phyloP scores from a whole-genome alignment of 2,797 vertebrate genomes.

The Erpetoichthys calabaricus region DNA sequence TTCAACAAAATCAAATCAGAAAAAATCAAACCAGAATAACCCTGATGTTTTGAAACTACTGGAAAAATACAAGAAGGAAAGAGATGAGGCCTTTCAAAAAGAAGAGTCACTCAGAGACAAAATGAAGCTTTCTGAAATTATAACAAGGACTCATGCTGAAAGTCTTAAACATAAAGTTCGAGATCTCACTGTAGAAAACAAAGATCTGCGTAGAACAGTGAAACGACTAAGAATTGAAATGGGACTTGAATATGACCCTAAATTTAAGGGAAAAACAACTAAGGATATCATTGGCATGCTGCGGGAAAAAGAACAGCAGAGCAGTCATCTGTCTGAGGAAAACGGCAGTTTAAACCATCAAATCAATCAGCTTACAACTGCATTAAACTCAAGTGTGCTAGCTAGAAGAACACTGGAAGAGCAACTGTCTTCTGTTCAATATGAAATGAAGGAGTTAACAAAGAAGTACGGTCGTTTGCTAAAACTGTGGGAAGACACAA shows the following conservation, averaged over 20 bases:
- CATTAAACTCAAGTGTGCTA: not conserved
- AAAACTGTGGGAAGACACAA: conserved; percentile 63
- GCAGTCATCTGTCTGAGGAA: conserved; percentile 44
- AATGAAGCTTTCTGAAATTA: conserved; percentile 43
- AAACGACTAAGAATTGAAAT: conserved; percentile 51
- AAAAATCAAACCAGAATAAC: conserved; percentile 16
- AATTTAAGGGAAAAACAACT: conserved; percentile 54
- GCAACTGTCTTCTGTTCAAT: conserved; percentile 49
- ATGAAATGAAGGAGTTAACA: conserved; percentile 64
- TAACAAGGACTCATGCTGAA: conserved; percentile 43
- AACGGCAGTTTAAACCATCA: conserved; percentile 41
- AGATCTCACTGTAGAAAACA: conserved; percentile 46
- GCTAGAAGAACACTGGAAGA: conserved; percentile 35
- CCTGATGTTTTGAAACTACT: conserved; percentile 54
- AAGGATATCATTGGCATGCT: conserved; percentile 57
- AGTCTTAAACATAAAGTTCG: conserved; percentile 54
- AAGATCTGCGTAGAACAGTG: conserved; percentile 52
- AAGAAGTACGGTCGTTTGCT: conserved; percentile 55
- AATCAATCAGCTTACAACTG: not conserved
- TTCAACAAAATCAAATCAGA: too few relatives aligned
- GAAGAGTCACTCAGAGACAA: conserved; percentile 51
- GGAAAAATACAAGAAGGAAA: conserved; percentile 56
- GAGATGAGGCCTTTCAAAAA: conserved; percentile 53
- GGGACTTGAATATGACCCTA: conserved; percentile 50
- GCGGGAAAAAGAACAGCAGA: conserved; percentile 51